phyloP scores from a whole-genome alignment of 2,113 vertebrate genomes.

The Hippocampus mohnikei region DNA sequence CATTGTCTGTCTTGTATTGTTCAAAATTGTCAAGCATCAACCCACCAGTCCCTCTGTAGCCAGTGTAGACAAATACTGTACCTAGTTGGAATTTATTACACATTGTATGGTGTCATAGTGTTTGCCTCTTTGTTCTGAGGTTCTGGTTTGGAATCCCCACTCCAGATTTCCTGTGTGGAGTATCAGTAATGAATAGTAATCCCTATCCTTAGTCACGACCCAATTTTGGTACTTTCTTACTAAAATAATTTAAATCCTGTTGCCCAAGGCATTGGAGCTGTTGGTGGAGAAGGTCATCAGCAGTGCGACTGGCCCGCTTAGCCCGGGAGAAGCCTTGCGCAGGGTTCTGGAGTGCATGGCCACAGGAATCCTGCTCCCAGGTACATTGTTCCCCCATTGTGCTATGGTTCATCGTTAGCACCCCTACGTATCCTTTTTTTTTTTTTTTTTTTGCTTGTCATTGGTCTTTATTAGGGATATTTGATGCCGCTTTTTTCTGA shows the following conservation, averaged over 20 bases:
- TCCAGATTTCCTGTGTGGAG: no score
- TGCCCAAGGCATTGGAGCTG: slow-evolving; percentile 71
- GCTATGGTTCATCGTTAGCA: not conserved
- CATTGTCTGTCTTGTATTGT: no score
- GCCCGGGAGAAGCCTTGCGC: slow-evolving; percentile 75
- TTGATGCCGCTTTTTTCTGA: no score
- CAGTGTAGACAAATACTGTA: no score
- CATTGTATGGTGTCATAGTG: no score
- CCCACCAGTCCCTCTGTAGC: no score
- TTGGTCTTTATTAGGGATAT: no score
- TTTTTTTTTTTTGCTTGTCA: not conserved
- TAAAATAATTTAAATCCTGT: not conserved
- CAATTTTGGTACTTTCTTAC: not conserved
- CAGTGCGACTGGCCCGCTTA: slow-evolving; percentile 61
- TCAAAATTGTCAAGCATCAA: no score
- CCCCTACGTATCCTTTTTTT: not conserved
- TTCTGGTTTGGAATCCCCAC: no score
- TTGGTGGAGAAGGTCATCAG: slow-evolving; percentile 76
- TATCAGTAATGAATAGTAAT: not conserved
- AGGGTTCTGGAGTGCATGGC: slow-evolving; percentile 74
- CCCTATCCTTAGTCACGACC: not conserved
- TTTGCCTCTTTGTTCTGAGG: no score
- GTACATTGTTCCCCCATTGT: slow-evolving; percentile 36
- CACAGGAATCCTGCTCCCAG: slow-evolving; percentile 70
- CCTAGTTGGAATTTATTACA: no score